Conservation (phyloP, 2,888 invertebrate species). For the Cheilosia impressa region DNA sequence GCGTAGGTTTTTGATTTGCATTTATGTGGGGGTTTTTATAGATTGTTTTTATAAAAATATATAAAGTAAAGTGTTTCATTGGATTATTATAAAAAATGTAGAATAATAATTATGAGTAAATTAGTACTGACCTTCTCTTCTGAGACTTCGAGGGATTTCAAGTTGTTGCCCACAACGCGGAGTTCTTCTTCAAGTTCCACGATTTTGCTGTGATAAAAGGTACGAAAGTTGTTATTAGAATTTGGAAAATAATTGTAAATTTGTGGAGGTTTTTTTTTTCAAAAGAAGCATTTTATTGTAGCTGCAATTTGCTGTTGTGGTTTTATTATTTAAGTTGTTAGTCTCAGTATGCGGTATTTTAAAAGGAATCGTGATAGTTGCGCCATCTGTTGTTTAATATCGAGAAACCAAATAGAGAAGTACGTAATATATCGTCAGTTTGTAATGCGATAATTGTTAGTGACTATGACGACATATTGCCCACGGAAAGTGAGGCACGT, state of each 20-base stretch:
- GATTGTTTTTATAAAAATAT: slow-evolving; percentile 53
- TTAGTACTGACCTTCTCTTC: slow-evolving; percentile 96
- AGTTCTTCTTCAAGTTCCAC: slow-evolving; percentile 99
- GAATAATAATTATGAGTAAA: neutral
- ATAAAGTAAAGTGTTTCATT: slow-evolving; percentile 23
- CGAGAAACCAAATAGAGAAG: too few relatives aligned
- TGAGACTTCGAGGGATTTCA: slow-evolving; percentile 99
- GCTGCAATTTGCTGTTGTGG: slow-evolving; percentile 34
- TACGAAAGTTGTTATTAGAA: slow-evolving; percentile 30
- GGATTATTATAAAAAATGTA: slow-evolving; percentile 22
- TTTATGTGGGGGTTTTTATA: slow-evolving; percentile 69
- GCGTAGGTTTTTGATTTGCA: slow-evolving; percentile 60
- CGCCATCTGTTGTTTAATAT: too few relatives aligned
- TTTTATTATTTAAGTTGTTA: neutral
- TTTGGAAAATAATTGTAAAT: neutral
- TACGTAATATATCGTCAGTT: too few relatives aligned
- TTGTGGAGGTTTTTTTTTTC: slow-evolving; percentile 5
- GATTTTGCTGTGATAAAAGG: slow-evolving; percentile 92
- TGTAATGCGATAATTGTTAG: too few relatives aligned
- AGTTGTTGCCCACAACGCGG: slow-evolving; percentile 99
- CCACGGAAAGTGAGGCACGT: too few relatives aligned
- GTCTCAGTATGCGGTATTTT: too few relatives aligned
- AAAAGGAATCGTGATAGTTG: too few relatives aligned
- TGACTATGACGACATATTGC: too few relatives aligned
- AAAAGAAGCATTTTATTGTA: slow-evolving; percentile 12